Evolutionary conservation across 2,113 vertebrate genomes (phyloP).

Genomic region (Ranitomeya imitator): DNA sequence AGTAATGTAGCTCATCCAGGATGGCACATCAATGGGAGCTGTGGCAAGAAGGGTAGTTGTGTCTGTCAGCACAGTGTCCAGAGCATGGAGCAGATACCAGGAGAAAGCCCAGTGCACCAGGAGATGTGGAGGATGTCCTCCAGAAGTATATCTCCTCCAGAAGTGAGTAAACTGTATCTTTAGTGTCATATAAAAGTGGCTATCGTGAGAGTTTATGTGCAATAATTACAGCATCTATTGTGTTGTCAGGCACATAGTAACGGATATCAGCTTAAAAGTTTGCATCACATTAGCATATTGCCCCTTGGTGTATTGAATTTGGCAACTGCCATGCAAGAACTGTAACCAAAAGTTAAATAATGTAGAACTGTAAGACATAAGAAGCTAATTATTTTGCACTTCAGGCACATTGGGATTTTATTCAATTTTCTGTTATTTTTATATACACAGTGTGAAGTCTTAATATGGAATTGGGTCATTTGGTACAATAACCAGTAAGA

Average conservation of each 20-base stretch:
- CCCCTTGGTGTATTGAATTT: not conserved
- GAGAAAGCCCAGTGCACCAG: too few relatives aligned
- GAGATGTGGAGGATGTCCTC: too few relatives aligned
- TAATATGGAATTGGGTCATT: slow-evolving; percentile 55
- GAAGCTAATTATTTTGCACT: slow-evolving; percentile 42
- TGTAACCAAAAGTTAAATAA: slow-evolving; percentile 28
- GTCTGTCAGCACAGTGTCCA: too few relatives aligned
- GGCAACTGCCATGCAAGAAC: not conserved
- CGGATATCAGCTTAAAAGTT: not conserved
- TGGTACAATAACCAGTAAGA: slow-evolving; percentile 60
- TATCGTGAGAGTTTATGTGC: too few relatives aligned
- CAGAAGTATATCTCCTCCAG: too few relatives aligned
- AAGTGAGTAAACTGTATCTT: too few relatives aligned
- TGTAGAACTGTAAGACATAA: not conserved
- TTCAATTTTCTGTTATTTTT: slow-evolving; percentile 41
- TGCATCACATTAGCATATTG: slow-evolving; percentile 22
- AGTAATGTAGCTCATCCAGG: too few relatives aligned
- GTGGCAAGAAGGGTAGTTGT: too few relatives aligned
- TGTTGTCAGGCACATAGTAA: not conserved
- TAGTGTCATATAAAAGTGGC: too few relatives aligned
- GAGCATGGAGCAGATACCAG: too few relatives aligned
- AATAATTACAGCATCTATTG: too few relatives aligned
- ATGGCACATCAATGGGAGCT: too few relatives aligned
- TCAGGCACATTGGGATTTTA: slow-evolving; percentile 39
- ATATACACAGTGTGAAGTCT: slow-evolving; percentile 45